These are phyloP conservation scores for Bujurquina vittata DNA, from an alignment of 2,113 vertebrate species.

Conservation along the genomic window DNA sequence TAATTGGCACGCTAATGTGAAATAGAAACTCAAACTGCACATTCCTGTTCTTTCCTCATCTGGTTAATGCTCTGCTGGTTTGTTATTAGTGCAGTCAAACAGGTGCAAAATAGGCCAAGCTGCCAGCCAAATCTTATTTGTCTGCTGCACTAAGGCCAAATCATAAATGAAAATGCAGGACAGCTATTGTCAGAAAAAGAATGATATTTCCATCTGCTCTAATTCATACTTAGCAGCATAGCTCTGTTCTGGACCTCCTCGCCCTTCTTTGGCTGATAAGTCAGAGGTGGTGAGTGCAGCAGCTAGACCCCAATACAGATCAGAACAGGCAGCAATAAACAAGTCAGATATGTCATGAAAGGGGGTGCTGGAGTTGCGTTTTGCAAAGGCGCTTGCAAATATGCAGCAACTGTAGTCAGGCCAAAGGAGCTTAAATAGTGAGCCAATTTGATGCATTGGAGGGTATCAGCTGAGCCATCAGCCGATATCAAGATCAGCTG, in stretches of 20 bases:
- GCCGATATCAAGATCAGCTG: background rate
- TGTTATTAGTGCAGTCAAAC: background rate
- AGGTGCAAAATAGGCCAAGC: background rate
- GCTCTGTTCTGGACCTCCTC: background rate
- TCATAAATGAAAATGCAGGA: background rate
- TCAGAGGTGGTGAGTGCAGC: background rate
- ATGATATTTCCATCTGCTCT: background rate
- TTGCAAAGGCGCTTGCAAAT: background rate
- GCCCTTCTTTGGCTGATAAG: background rate
- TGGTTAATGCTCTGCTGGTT: background rate
- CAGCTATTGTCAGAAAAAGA: background rate
- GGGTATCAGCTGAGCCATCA: background rate
- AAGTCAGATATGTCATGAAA: background rate
- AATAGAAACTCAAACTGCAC: background rate
- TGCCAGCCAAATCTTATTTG: background rate
- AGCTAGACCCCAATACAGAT: too few species aligned
- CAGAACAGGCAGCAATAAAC: too few species aligned
- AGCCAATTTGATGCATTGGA: background rate
- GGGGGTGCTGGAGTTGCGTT: background rate
- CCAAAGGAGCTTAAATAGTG: background rate
- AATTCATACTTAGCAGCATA: background rate
- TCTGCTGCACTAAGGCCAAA: slow-evolving; percentile 8
- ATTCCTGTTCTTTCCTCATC: background rate
- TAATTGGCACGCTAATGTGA: background rate
- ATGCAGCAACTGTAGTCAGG: background rate